Percentiles rank a stretch among this genome's conserved stretches.
These are phyloP conservation scores for Gymnoscelis rufifasciata DNA, from an alignment of 2,888 invertebrate species.

Conservation along the genomic window DNA sequence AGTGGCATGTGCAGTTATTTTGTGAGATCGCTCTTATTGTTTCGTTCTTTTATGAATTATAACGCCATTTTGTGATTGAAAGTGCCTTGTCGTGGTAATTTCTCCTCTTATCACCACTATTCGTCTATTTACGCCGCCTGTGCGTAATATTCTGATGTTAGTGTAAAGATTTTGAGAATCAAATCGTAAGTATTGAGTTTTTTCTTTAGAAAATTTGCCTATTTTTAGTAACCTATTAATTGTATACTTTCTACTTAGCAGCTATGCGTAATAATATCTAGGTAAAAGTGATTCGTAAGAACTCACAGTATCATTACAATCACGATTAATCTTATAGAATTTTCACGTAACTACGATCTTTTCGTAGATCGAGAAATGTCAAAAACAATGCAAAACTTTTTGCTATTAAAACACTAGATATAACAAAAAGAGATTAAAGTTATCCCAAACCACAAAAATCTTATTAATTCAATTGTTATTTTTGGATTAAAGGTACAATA, in stretches of 20 bases:
- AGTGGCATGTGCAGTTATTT: slow-evolving; percentile 71
- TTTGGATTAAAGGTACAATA: no score
- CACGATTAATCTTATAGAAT: no score
- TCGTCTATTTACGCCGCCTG: slow-evolving; percentile 3
- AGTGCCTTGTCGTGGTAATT: slow-evolving; percentile 33
- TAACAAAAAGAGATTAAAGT: no score
- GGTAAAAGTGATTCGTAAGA: no score
- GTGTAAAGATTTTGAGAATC: slow-evolving; percentile 22
- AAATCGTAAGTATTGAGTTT: slow-evolving; percentile 19
- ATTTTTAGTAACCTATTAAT: background rate
- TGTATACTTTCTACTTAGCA: background rate
- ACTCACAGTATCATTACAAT: no score
- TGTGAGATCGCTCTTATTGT: slow-evolving; percentile 63
- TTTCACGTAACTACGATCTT: no score
- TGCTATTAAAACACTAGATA: no score
- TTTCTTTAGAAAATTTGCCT: slow-evolving; percentile 3
- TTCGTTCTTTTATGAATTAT: slow-evolving; percentile 53
- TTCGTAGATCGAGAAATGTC: no score
- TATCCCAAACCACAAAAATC: no score
- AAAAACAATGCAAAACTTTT: no score
- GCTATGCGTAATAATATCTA: no score
- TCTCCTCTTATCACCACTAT: slow-evolving; percentile 6
- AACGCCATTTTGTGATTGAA: slow-evolving; percentile 62
- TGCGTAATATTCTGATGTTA: slow-evolving; percentile 16
- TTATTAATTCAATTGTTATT: no score